Evolutionary conservation across 2,113 vertebrate genomes (phyloP).

Genomic region (Tautogolabrus adspersus): DNA sequence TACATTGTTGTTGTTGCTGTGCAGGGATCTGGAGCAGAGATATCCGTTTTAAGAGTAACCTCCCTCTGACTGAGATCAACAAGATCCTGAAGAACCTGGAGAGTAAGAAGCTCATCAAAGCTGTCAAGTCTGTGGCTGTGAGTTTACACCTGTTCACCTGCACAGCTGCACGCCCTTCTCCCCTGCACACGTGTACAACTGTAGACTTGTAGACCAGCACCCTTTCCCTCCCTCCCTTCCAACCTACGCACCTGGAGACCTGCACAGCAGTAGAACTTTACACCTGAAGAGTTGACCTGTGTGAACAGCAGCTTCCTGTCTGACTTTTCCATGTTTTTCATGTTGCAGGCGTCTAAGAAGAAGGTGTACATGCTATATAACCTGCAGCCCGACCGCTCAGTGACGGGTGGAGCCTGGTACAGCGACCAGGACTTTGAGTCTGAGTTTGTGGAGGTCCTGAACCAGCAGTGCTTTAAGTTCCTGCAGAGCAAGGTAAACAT

Average conservation of each 20-base stretch:
- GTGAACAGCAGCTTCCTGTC: background rate
- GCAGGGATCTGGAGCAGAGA: slow-evolving; percentile 98
- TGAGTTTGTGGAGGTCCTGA: slow-evolving; percentile 98
- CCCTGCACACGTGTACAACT: no score
- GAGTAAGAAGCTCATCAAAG: slow-evolving; percentile 99
- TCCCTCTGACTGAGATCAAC: slow-evolving; percentile 98
- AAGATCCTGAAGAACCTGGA: slow-evolving; percentile 99
- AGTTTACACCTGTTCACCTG: slow-evolving; percentile 70
- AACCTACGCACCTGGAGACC: no score
- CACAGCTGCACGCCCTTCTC: no score
- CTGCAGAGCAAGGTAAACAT: slow-evolving; percentile 91
- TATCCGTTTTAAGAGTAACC: slow-evolving; percentile 97
- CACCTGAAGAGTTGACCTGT: no score
- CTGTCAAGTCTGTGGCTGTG: slow-evolving; percentile 98
- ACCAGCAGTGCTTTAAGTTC: slow-evolving; percentile 99
- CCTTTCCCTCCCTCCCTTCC: no score
- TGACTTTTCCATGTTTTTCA: background rate
- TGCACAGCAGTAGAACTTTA: no score
- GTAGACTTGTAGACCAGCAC: no score
- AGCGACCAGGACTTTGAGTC: slow-evolving; percentile 99
- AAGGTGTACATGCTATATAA: slow-evolving; percentile 99
- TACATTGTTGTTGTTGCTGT: background rate
- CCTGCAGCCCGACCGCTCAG: slow-evolving; percentile 94
- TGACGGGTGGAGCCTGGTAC: slow-evolving; percentile 98
- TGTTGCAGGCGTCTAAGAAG: slow-evolving; percentile 95